Base-by-base conservation (phyloP, 1,140 invertebrate species). In the Drosophila parvula region DNA sequence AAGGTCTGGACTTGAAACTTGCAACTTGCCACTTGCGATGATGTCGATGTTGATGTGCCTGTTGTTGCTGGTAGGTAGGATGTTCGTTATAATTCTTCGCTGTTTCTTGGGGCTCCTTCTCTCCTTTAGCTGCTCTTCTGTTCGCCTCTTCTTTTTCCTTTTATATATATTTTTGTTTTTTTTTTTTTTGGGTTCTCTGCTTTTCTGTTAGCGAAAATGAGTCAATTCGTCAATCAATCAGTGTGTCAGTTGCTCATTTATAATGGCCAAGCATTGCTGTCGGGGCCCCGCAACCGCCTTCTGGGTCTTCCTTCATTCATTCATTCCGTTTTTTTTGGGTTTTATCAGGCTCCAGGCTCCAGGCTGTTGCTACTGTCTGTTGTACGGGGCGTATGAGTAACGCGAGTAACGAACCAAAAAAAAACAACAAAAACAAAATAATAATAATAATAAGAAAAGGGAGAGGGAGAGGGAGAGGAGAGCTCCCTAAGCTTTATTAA, bases 201-300 rank as follows among this genome's bases (percentile, higher is more conserved):
- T 65, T 58, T 55, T 59, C 70, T 77, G 32, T 74, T 65, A 56
- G 74, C 71, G 69, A 76, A 84, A 84, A 81, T 85, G 78, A 86
- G 79, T 86, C 83, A 88, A 86, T 86, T 86, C 83, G 83, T 86
- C 83, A 88, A 88, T 86, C 83, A 86, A 86, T 86, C 83, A 79
- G 83, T 86, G 76, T 88, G 83, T 86, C 83, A 86, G 83, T 88
- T 53, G 79, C 79, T 86, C 83, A 83, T 86, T 86, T 83, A 86
- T 86, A 82, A 77, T 88, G 60, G 50, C 60, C 67, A 65, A 70
- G 68, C 62, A 59, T 76, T 58, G 30, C 43, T 65, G 73, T 51
- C 47, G n/a, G 27, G 40, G 47, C 32, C 34, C 68, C 68, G 32
- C n/a, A n/a, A n/a, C 32, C 38, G 27, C 28, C 36, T 32, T 22